Base-by-base conservation (phyloP, 2,113 vertebrate genomes). In the Apus apus region DNA sequence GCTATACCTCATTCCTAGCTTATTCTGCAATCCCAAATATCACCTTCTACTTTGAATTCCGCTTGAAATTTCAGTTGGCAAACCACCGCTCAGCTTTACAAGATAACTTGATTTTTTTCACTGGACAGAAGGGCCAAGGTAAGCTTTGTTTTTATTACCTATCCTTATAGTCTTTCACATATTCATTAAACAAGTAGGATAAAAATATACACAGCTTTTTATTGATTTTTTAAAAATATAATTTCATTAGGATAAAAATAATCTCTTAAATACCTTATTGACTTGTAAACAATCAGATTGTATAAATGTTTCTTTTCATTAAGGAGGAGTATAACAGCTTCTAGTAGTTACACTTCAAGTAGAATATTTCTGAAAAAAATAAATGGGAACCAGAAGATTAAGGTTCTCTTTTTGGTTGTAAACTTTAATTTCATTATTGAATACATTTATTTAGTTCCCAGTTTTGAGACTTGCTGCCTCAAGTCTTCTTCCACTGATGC, bases 81-180 rank as follows among this genome's bases (percentile, higher is more conserved):
- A 98, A 98, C 85, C 97, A 98, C 58, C 87, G 96, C 21, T 98
- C 98, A 5, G 98, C 98, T 57, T 78, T 98, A 85, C 97, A 97
- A 97, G 98, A 99, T 90, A 99, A 99, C 94, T 95, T 99, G 88
- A 98, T 99, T 90, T 97, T 99, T 97, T 99, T 98, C 94, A 98
- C 98, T 68, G 99, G 98, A 88, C 98, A 98, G 89, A 99, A 98
- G 86, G 98, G 98, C 84, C 97, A 97, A 95, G 98, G 99, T 99
- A 98, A 98, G 98, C 7, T 95, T 89, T 91, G 26, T 50, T 70
- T 75, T 22, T 87, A 22, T 54, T 76, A 36, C 2, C 18, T 67
- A 19, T 27, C 26, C 15, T 72, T 70, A 34, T 6, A 86, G 18
- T 14, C 8, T 90, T 80, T 71, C 18, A 77, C 40, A 88, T 32